Conservation (phyloP, 2,113 vertebrate species). For the Megatriorchis doriae region DNA sequence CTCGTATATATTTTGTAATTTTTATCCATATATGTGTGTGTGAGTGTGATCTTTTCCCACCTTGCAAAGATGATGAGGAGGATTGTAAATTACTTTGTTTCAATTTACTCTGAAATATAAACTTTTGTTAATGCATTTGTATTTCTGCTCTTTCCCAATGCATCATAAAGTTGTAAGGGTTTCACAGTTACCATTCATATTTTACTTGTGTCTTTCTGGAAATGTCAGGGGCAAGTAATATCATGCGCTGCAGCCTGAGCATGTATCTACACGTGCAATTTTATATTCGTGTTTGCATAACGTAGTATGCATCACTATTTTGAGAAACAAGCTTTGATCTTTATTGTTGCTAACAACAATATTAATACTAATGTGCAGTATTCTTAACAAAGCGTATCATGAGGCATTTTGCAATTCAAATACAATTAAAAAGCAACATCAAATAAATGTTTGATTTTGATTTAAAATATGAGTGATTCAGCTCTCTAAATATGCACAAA, state of each 20-base stretch:
- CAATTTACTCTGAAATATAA: neutral
- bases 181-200: neutral
- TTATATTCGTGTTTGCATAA: neutral
- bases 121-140: neutral
- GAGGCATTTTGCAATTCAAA: constrained; percentile 30
- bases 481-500: neutral
- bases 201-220: neutral
- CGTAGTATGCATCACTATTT: neutral
- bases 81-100: neutral
- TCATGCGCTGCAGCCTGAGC: neutral
- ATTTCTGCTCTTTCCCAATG: neutral
- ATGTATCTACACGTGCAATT: neutral
- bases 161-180: neutral
- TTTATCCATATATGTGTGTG: neutral
- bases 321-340: neutral
- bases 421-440: constrained; percentile 18
- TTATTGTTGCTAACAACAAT: neutral
- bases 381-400: neutral
- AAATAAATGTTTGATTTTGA: neutral
- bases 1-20: neutral
- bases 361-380: neutral
- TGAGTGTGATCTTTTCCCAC: neutral
- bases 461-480: neutral
- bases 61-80: neutral
- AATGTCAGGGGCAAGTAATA: neutral